Conservation (phyloP, 2,797 vertebrate genomes). For the Chrysocyon brachyurus region DNA sequence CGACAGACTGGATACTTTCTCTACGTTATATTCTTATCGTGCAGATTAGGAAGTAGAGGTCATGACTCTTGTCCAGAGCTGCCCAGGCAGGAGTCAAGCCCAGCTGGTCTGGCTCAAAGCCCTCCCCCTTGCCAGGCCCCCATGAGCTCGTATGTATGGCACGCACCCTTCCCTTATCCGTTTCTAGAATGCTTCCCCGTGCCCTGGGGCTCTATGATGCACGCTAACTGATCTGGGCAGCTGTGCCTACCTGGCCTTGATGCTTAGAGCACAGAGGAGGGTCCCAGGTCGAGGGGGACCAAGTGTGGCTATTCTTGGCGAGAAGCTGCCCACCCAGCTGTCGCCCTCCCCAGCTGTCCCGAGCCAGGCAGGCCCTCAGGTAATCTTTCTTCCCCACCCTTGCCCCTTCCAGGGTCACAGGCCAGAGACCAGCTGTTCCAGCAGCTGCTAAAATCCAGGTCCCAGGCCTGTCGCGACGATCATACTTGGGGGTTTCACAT, state of each 20-base stretch:
- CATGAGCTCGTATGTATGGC: accelerated
- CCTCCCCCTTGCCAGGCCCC: background rate
- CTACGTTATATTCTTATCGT: background rate
- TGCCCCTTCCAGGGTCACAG: background rate
- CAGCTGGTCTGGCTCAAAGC: background rate
- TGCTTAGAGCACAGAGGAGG: background rate
- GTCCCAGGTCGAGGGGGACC: accelerated
- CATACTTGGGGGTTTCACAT: accelerated
- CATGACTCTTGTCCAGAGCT: background rate
- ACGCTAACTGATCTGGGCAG: background rate
- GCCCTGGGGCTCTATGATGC: background rate
- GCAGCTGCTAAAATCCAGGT: constrained; percentile 80
- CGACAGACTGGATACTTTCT: background rate
- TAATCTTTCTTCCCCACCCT: constrained; percentile 23
- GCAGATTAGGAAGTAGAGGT: background rate
- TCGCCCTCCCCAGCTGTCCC: constrained; percentile 73
- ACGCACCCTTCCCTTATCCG: accelerated
- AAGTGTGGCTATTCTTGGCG: background rate
- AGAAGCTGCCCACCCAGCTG: constrained; percentile 68
- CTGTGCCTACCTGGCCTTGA: background rate
- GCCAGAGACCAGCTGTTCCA: constrained; percentile 73
- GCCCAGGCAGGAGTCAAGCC: background rate
- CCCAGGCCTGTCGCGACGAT: background rate
- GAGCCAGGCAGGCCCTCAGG: constrained; percentile 41
- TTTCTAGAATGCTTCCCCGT: background rate